A percentile compares a stretch with the other conserved stretches of the same genome.
Evolutionary conservation across 2,797 vertebrate genomes (phyloP).

Genomic region (Gallinago nigripennis): DNA sequence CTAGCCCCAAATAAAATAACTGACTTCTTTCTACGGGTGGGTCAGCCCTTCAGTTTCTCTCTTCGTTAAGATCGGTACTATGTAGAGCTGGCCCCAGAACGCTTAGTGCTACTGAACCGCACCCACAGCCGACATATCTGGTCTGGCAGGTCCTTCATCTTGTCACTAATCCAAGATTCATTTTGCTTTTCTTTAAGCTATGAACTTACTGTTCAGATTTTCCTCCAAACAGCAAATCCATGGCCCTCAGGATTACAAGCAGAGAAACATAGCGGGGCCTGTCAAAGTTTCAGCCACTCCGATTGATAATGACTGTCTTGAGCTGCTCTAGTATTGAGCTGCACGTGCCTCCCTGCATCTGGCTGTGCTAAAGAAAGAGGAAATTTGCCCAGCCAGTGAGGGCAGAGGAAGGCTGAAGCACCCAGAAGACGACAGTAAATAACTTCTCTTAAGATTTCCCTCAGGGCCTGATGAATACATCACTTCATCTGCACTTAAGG

Average conservation of each 20-base stretch:
- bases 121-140: background rate
- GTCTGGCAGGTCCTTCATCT: background rate
- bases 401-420: background rate
- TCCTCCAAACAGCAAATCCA: background rate
- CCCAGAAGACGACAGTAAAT: background rate
- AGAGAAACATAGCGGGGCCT: background rate
- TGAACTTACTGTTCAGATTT: background rate
- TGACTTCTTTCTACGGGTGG: background rate
- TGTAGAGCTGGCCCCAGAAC: background rate
- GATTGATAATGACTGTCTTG: background rate
- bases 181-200: conserved; percentile 13
- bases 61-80: background rate
- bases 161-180: background rate
- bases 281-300: background rate
- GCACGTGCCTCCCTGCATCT: background rate
- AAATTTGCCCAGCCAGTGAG: background rate
- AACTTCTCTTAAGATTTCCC: background rate
- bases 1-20: background rate
- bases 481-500: background rate
- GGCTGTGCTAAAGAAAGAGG: background rate
- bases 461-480: background rate
- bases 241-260: background rate
- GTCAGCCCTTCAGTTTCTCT: background rate
- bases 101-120: background rate
- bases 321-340: background rate